Percentiles rank a stretch among this genome's conserved stretches.
These are phyloP conservation scores for Cuculus canorus DNA, from an alignment of 2,797 vertebrate genomes.

Conservation along the genomic window DNA sequence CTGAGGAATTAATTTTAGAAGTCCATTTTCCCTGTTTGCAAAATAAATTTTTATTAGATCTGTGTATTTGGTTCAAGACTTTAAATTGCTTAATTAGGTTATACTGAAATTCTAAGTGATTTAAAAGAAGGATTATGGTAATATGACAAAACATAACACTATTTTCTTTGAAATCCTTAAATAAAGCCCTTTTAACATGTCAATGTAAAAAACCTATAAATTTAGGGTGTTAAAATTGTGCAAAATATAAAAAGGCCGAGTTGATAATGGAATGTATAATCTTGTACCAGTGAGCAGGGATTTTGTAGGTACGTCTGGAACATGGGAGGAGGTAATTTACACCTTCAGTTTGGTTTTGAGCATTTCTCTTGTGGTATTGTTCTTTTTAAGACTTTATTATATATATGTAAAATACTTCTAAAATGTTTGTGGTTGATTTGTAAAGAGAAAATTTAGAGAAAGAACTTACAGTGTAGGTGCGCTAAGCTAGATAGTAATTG, in stretches of 20 bases:
- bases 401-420: neutral
- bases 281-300: constrained; percentile 29
- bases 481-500: neutral
- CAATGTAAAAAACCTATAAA: constrained; percentile 60
- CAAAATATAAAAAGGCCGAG: constrained; percentile 38
- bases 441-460: neutral
- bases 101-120: constrained; percentile 68
- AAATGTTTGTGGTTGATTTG: constrained; percentile 14
- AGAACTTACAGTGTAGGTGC: neutral
- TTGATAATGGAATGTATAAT: constrained; percentile 46
- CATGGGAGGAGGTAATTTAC: constrained; percentile 43
- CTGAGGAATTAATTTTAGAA: constrained; percentile 69
- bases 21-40: constrained; percentile 53
- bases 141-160: constrained; percentile 66
- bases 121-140: constrained; percentile 68
- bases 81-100: constrained; percentile 73
- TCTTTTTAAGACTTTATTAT: neutral
- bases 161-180: constrained; percentile 67
- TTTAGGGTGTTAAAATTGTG: constrained; percentile 56
- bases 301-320: constrained; percentile 56
- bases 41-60: constrained; percentile 63
- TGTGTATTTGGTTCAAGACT: constrained; percentile 67
- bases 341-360: constrained; percentile 39
- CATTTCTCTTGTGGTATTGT: neutral
- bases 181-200: constrained; percentile 56